Evolutionary conservation across 2,888 invertebrate species (phyloP).

Genomic region (Lymantria monacha): DNA sequence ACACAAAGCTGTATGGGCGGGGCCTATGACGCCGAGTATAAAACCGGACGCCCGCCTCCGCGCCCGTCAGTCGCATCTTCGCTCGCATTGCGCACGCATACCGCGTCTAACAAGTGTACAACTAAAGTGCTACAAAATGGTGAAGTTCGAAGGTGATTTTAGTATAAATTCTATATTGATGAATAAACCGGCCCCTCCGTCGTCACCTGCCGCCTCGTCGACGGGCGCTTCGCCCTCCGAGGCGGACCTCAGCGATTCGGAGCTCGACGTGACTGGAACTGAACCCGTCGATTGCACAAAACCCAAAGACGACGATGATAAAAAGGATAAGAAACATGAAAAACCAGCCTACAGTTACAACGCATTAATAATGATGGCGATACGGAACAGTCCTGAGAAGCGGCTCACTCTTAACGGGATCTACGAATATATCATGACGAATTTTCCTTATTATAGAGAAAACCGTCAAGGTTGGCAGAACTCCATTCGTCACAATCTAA

Average conservation of each 20-base stretch:
- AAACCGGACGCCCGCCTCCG: constrained; percentile 65
- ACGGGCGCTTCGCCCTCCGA: constrained; percentile 64
- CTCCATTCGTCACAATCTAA: constrained; percentile 98
- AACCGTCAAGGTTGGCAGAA: constrained; percentile 99
- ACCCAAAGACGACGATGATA: constrained; percentile 62
- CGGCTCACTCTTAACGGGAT: constrained; percentile 97
- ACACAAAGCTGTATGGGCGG: constrained; percentile 58
- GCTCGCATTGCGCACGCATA: constrained; percentile 65
- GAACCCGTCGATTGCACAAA: constrained; percentile 88
- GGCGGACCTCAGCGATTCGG: constrained; percentile 83
- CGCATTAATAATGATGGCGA: constrained; percentile 99
- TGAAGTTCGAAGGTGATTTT: constrained; percentile 86
- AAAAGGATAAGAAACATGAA: constrained; percentile 87
- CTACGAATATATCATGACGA: constrained; percentile 99
- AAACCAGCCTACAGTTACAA: constrained; percentile 99
- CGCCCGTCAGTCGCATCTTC: constrained; percentile 69
- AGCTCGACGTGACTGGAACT: constrained; percentile 89
- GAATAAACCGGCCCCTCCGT: constrained; percentile 72
- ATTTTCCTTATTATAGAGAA: constrained; percentile 98
- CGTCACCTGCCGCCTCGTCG: constrained; percentile 67
- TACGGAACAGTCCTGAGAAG: constrained; percentile 96
- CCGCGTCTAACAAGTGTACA: constrained; percentile 45
- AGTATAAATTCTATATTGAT: constrained; percentile 91
- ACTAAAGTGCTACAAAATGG: constrained; percentile 73
- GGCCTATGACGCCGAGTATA: constrained; percentile 49